phyloP scores from a whole-genome alignment of 2,113 vertebrate species.

The Toxotes chatareus region DNA sequence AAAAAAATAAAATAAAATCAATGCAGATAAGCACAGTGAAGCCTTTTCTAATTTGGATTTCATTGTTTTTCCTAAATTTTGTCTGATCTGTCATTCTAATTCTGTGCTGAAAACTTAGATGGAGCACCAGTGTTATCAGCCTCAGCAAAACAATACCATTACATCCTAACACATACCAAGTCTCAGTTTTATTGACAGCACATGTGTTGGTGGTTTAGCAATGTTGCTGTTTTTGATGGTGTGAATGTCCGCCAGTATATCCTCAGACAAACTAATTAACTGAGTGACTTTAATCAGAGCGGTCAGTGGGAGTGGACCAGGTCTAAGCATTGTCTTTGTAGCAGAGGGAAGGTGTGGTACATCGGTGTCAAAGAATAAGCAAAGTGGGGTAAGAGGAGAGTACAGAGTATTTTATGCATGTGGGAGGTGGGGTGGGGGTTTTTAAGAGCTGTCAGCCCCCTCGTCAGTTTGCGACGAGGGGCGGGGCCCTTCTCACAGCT shows the following conservation, averaged over 20 bases:
- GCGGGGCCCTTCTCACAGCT: slow-evolving; percentile 81
- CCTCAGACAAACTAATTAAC: slow-evolving; percentile 17
- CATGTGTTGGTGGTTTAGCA: slow-evolving; percentile 57
- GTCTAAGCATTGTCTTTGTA: slow-evolving; percentile 28
- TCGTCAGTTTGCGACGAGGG: slow-evolving; percentile 64
- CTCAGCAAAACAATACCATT: slow-evolving; percentile 32
- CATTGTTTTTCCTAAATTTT: not conserved
- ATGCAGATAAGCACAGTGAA: not conserved
- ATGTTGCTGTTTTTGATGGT: slow-evolving; percentile 57
- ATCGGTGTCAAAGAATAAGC: not conserved
- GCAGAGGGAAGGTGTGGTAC: slow-evolving; percentile 33
- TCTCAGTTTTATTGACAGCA: slow-evolving; percentile 40
- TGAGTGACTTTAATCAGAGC: slow-evolving; percentile 18
- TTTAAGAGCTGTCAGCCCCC: slow-evolving; percentile 69
- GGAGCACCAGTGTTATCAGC: slow-evolving; percentile 24
- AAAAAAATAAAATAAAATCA: too few species aligned
- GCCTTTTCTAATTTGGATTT: not conserved
- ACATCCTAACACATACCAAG: slow-evolving; percentile 41
- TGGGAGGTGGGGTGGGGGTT: slow-evolving; percentile 41
- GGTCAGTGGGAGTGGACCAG: slow-evolving; percentile 11
- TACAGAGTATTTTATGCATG: slow-evolving; percentile 16
- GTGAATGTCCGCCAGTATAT: slow-evolving; percentile 46
- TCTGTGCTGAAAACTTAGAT: slow-evolving; percentile 40
- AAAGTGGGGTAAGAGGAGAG: not conserved
- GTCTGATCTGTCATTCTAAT: slow-evolving; percentile 67